Evolutionary conservation across 2,888 invertebrate genomes (phyloP).

Genomic region (Dromius quadrimaculatus): DNA sequence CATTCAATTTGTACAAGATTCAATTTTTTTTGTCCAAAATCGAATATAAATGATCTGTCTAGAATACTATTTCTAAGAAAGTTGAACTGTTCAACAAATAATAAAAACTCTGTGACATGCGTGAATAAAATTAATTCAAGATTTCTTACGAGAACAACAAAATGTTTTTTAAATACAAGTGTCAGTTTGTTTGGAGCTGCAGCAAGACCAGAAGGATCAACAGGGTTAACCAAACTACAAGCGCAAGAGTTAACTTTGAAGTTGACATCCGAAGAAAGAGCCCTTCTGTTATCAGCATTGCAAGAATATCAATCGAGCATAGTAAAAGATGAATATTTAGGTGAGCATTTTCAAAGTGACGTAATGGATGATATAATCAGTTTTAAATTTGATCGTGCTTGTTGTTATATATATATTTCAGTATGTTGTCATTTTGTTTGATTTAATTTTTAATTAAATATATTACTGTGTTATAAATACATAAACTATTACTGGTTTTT

Average conservation of each 20-base stretch:
- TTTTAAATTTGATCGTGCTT: background rate
- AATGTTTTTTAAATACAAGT: slow-evolving; percentile 53
- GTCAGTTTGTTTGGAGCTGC: slow-evolving; percentile 61
- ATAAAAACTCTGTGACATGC: background rate
- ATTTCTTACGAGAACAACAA: slow-evolving; percentile 1
- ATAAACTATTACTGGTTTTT: background rate
- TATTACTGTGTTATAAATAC: background rate
- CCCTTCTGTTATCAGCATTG: slow-evolving; percentile 75
- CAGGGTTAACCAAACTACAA: slow-evolving; percentile 72
- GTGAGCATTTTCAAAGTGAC: slow-evolving; percentile 39
- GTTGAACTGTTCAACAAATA: background rate
- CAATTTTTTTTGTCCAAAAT: slow-evolving; percentile 27
- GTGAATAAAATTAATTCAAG: slow-evolving; percentile 20
- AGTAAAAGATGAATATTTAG: slow-evolving; percentile 77
- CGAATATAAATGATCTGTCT: slow-evolving; percentile 16
- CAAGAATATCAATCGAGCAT: slow-evolving; percentile 81
- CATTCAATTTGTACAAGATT: slow-evolving; percentile 43
- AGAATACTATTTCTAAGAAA: slow-evolving; percentile 6
- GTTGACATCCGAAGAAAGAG: slow-evolving; percentile 80
- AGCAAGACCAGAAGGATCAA: slow-evolving; percentile 64
- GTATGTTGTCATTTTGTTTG: background rate
- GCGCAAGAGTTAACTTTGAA: slow-evolving; percentile 81
- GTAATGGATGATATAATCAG: slow-evolving; percentile 5
- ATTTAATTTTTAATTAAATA: background rate
- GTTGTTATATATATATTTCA: background rate